A percentile compares a stretch with the other conserved stretches of the same genome.
Conservation (phyloP, 2,888 invertebrate genomes). For the Cheilosia urbana region DNA sequence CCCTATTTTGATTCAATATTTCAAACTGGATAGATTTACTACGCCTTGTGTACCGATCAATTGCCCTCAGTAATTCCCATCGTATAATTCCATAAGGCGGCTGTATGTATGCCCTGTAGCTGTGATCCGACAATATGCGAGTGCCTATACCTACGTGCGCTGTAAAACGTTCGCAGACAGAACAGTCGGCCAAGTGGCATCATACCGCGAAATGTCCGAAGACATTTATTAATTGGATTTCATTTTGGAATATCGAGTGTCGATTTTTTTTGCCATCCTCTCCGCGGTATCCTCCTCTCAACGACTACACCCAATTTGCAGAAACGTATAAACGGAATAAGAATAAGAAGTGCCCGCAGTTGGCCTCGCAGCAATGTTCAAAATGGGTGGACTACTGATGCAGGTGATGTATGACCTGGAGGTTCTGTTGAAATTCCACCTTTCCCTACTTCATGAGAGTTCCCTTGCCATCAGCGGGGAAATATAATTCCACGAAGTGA, state of each 20-base stretch:
- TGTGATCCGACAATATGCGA: conserved; percentile 20
- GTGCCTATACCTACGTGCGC: conserved; percentile 14
- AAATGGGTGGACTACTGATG: conserved; percentile 74
- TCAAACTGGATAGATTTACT: conserved; percentile 60
- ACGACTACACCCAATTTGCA: conserved; percentile 37
- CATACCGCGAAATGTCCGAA: conserved; percentile 67
- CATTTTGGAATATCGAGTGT: conserved; percentile 72
- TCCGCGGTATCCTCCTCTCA: conserved; percentile 18
- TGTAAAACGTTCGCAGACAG: conserved; percentile 46
- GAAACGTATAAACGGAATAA: conserved; percentile 43
- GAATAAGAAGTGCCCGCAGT: conserved; percentile 33
- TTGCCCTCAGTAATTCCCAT: conserved; percentile 61
- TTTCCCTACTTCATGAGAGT: not conserved
- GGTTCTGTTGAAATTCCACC: conserved; percentile 45
- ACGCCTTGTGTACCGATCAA: conserved; percentile 68
- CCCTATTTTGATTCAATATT: conserved; percentile 73
- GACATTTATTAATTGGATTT: conserved; percentile 75
- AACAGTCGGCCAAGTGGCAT: conserved; percentile 61
- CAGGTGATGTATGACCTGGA: conserved; percentile 69
- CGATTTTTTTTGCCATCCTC: conserved; percentile 44
- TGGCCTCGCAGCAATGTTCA: conserved; percentile 46
- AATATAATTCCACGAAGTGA: conserved; percentile 48
- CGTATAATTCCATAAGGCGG: conserved; percentile 50
- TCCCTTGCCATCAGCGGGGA: conserved; percentile 6
- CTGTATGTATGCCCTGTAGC: conserved; percentile 27